Evolutionary conservation across 2,113 vertebrate species (phyloP).

Genomic region (Sebastes fasciatus): DNA sequence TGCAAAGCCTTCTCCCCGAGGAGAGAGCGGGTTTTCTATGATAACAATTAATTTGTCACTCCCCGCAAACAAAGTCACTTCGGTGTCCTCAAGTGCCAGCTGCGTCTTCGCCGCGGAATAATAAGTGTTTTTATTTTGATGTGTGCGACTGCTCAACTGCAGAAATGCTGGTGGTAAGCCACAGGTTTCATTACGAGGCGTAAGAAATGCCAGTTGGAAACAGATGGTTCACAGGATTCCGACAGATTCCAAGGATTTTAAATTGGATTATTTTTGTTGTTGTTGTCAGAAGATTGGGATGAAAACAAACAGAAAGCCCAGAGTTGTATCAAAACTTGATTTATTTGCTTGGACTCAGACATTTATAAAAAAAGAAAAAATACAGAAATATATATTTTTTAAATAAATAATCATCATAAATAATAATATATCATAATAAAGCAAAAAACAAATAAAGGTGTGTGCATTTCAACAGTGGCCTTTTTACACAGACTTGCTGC

Average conservation of each 20-base stretch:
- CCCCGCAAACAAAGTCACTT: conserved; percentile 57
- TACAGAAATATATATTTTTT: not conserved
- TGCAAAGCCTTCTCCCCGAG: conserved; percentile 17
- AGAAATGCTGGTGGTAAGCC: conserved; percentile 26
- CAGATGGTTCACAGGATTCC: not conserved
- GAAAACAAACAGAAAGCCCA: conserved; percentile 8
- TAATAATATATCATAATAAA: conserved; percentile 35
- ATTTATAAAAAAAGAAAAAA: conserved; percentile 32
- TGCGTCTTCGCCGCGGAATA: conserved; percentile 32
- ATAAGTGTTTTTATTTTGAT: conserved; percentile 8
- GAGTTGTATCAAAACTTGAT: conserved; percentile 59
- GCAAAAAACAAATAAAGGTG: conserved; percentile 27
- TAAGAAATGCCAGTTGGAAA: conserved; percentile 20
- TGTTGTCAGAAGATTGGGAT: not conserved
- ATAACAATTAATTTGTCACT: conserved; percentile 48
- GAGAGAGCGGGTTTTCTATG: conserved; percentile 8
- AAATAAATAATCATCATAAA: conserved; percentile 73
- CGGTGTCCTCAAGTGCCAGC: conserved; percentile 44
- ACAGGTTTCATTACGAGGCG: conserved; percentile 25
- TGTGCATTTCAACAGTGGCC: conserved; percentile 43
- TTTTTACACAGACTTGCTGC: conserved; percentile 60
- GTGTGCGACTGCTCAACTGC: not conserved
- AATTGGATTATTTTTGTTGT: too few relatives aligned
- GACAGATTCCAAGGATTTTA: too few relatives aligned
- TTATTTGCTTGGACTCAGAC: conserved; percentile 49